Conservation (phyloP, 2,113 vertebrate species). For the Syrmaticus mikado region DNA sequence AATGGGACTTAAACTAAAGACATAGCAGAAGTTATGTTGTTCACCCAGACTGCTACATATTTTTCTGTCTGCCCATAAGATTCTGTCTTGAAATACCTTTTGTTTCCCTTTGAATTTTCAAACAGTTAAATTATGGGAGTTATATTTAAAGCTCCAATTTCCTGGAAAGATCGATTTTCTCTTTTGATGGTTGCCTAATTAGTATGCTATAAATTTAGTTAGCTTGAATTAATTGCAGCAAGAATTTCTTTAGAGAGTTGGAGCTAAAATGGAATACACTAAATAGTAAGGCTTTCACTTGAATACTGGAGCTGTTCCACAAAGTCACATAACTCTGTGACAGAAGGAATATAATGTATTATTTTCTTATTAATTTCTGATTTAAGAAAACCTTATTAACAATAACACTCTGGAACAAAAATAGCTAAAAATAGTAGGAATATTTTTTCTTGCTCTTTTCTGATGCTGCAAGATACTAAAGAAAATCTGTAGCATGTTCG, state of each 20-base stretch:
- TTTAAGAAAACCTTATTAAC: constrained; percentile 49
- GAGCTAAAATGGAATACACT: constrained; percentile 50
- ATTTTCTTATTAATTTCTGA: constrained; percentile 70
- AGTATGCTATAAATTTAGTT: constrained; percentile 75
- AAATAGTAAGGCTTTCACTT: constrained; percentile 62
- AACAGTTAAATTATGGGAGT: constrained; percentile 56
- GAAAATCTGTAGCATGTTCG: background rate
- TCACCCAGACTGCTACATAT: background rate
- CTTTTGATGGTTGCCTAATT: constrained; percentile 70
- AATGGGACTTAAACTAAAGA: background rate
- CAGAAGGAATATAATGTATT: constrained; percentile 39
- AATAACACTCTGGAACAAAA: constrained; percentile 43
- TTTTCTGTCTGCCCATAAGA: background rate
- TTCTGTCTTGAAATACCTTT: background rate
- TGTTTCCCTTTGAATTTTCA: constrained; percentile 35
- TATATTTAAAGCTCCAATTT: constrained; percentile 67
- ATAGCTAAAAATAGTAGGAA: background rate
- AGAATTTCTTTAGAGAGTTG: constrained; percentile 54
- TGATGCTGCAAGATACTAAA: background rate
- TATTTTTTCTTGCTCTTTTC: background rate
- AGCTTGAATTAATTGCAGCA: constrained; percentile 72
- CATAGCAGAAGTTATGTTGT: background rate
- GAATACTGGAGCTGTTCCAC: constrained; percentile 39
- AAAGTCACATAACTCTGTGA: constrained; percentile 11
- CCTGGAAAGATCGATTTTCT: constrained; percentile 66